Base-by-base conservation (phyloP, 2,888 invertebrate species). In the Onthophagus sagittarius region DNA sequence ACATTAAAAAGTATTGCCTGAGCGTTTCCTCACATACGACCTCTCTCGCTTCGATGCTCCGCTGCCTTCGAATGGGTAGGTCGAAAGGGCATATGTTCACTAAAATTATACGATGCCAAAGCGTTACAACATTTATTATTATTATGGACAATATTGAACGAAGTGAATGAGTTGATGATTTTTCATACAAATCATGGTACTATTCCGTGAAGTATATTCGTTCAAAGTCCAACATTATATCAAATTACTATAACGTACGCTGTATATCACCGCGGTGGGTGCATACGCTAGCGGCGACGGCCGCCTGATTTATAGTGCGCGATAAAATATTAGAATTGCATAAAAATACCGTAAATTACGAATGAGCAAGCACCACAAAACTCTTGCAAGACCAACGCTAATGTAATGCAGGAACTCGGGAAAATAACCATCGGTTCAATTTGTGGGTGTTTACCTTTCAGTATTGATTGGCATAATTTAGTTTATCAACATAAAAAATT, bases 1-100 rank as follows among this genome's bases (percentile, higher is more conserved):
- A 76, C 76, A 73, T 77, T 77, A 76, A 74, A 53, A 76, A 75
- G 74, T 75, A 77, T 77, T 73, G 73, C 73, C 74, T 23, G 32
- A 67, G 9, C 39, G 39, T 53, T 53, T 53, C 39, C 39, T 53
- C 39, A 53, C 39, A 53, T 53, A 53, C 39, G 39, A 53, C 39
- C 39, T 53, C 39, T 53, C 11, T 53, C 39, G 39, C 39, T 53
- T 53, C 39, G 39, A 53, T 53, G 39, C 39, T 53, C 39, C 39
- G 39, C 39, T 53, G 39, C 39, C 39, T 53, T 53, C 39, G 39
- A 53, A 53, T 53, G 39, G 39, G 39, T 7, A 53, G 39, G 39
- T 53, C 39, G 39, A 11, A 53, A 53, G 39, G 39, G 39, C 39
- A 53, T 53, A 53, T 53, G 11, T 53, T 53, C 39, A 11, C 4